Evolutionary conservation across 2,888 invertebrate species (phyloP), one percentile per base, ranked within the genome.

Genomic region (Drosophila kambysellisi): DNA sequence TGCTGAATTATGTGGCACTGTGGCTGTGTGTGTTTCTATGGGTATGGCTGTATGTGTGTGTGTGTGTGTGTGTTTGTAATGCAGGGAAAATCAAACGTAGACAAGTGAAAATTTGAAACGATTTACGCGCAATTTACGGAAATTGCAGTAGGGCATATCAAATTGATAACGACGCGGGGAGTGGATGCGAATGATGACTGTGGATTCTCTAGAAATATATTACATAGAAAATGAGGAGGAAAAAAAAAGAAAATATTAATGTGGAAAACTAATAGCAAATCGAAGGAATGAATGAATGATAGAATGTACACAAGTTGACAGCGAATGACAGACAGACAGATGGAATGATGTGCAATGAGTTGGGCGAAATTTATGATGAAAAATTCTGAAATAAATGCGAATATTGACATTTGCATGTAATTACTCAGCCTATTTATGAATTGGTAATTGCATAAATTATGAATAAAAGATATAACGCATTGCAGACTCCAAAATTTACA

Each of bases 101-200:
- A 85, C 85, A 87, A 87, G 90, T 87, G 90, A 90, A 90, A 87
- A 87, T 90, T 88, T 90, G 87, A 90, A 90, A 86, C 90, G 90
- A 87, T 87, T 87, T 87, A 90, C 86, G 81, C 79, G 87, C 89
- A 83, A 86, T 90, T 86, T 86, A 76, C 85, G 79, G 70, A 86
- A 89, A 86, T 86, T 88, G 85, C 88, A 85, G 73, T 80, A 58
- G 75, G 85, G 89, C 84, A 84, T 74, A 89, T 87, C 87, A 87
- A 84, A 84, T 87, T 83, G 89, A 79, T 82, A 86, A 70, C 67
- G 51, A 58, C 37, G 60, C 6, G 58, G 54, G 59, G 50, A 3
- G 53, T 8, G 43, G 17, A n/a, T 33, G 15, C 15, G 35, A 29
- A 62, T 43, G 41, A 56, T 39, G 51, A 9, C 15, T 25, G n/a